phyloP scores from a whole-genome alignment of 1,140 invertebrate species.

The Gryllus bimaculatus region DNA sequence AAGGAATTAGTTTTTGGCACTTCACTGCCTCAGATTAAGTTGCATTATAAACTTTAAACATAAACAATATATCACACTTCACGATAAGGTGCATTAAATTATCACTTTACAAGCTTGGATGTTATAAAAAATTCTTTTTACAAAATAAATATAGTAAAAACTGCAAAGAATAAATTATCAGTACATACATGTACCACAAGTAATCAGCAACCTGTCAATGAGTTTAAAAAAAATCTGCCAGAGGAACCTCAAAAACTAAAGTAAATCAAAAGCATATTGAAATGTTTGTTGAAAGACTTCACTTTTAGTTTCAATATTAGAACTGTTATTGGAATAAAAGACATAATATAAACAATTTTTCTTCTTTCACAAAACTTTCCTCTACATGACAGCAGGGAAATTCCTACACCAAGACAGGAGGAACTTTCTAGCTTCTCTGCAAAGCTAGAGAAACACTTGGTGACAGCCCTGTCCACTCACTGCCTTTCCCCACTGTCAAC shows the following conservation, averaged over 20 bases:
- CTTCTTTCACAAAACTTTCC: not conserved
- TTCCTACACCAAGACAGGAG: not conserved
- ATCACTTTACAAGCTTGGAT: not conserved
- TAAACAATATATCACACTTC: not conserved
- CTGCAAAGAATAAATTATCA: not conserved
- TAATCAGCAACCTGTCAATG: not conserved
- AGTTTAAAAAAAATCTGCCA: not conserved
- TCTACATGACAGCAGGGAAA: not conserved
- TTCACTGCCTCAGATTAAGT: not conserved
- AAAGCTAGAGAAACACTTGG: not conserved
- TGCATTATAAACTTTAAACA: not conserved
- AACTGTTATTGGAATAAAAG: not conserved
- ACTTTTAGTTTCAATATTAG: not conserved
- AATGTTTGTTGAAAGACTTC: not conserved
- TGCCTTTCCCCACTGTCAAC: not conserved
- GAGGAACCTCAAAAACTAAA: not conserved
- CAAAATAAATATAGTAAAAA: not conserved
- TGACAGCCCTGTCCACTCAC: not conserved
- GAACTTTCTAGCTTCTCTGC: not conserved
- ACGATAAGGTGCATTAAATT: not conserved
- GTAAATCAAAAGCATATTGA: not conserved
- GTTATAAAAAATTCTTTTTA: not conserved
- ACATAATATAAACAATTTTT: not conserved
- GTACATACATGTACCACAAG: not conserved
- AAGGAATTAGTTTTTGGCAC: not conserved